Conservation (phyloP, 1,140 invertebrate genomes). For the Drosophila baimaii region DNA sequence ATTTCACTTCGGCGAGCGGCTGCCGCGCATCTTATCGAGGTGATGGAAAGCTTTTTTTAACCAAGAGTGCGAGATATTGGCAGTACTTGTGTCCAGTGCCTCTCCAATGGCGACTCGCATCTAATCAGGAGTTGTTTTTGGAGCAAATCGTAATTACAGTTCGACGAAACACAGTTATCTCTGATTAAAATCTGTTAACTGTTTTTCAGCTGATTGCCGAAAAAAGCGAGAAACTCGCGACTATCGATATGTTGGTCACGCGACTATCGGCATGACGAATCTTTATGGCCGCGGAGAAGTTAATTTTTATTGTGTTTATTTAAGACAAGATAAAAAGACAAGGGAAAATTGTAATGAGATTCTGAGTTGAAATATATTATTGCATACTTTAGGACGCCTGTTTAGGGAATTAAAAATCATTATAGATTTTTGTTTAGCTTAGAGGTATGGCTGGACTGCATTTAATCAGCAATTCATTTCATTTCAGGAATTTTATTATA, state of each 20-base stretch:
- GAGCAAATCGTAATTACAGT: background rate
- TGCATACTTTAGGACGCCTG: too few species aligned
- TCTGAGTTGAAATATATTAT: background rate
- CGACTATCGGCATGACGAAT: background rate
- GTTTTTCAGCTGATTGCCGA: slow-evolving; percentile 3
- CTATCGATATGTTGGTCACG: slow-evolving; percentile 1
- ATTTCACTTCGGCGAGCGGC: background rate
- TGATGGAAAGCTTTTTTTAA: background rate
- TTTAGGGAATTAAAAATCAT: too few species aligned
- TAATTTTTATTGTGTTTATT: too few species aligned
- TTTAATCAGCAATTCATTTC: background rate
- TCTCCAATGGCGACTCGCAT: background rate
- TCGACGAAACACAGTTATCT: background rate
- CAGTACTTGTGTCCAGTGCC: too few species aligned
- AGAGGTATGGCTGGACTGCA: background rate
- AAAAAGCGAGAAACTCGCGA: background rate
- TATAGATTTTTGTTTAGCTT: too few species aligned
- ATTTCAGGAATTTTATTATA: too few species aligned
- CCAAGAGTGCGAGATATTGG: too few species aligned
- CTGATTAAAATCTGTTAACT: slow-evolving; percentile 6
- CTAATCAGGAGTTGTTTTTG: background rate
- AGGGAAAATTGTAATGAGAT: too few species aligned
- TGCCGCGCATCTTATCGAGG: background rate
- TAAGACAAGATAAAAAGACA: too few species aligned
- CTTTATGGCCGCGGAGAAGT: too few species aligned